Percentiles rank a stretch among this genome's conserved stretches.
phyloP scores from a whole-genome alignment of 2,888 invertebrate species.

The Spodoptera exigua region DNA sequence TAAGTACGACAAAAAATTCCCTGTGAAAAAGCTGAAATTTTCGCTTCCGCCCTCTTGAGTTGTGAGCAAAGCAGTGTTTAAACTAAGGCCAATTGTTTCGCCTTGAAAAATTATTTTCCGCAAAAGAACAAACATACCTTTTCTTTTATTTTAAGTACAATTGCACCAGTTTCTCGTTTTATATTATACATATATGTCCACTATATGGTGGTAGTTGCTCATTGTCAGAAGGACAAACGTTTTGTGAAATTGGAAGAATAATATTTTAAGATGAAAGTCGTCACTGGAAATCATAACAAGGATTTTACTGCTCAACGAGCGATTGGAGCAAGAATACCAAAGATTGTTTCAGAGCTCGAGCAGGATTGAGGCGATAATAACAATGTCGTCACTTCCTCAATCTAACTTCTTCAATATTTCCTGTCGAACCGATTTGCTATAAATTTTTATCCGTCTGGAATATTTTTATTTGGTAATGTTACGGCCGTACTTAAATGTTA shows the following conservation, averaged over 20 bases:
- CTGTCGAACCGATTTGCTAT: slow-evolving; percentile 74
- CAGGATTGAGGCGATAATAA: slow-evolving; percentile 85
- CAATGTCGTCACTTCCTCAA: slow-evolving; percentile 87
- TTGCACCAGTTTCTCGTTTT: slow-evolving; percentile 36
- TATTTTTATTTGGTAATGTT: slow-evolving; percentile 60
- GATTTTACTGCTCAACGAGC: slow-evolving; percentile 79
- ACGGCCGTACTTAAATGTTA: slow-evolving; percentile 35
- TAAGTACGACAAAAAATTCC: slow-evolving; percentile 86
- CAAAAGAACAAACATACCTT: slow-evolving; percentile 55
- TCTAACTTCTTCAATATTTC: slow-evolving; percentile 85
- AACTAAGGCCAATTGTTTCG: slow-evolving; percentile 80
- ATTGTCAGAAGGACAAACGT: slow-evolving; percentile 27
- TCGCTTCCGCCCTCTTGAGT: slow-evolving; percentile 80
- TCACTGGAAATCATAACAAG: slow-evolving; percentile 79
- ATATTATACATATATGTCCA: slow-evolving; percentile 19
- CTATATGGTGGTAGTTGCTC: slow-evolving; percentile 44
- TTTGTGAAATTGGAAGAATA: slow-evolving; percentile 65
- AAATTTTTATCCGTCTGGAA: slow-evolving; percentile 74
- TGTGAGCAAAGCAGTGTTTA: slow-evolving; percentile 75
- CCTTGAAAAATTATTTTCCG: slow-evolving; percentile 69
- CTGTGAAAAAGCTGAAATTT: slow-evolving; percentile 80
- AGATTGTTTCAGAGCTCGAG: slow-evolving; percentile 81
- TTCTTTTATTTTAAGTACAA: slow-evolving; percentile 64
- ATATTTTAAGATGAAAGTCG: slow-evolving; percentile 73
- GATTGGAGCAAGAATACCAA: slow-evolving; percentile 76